Evolutionary conservation across 2,113 vertebrate genomes (phyloP), one percentile per base, ranked within the genome.

Genomic region (Rousettus leschenaultii): DNA sequence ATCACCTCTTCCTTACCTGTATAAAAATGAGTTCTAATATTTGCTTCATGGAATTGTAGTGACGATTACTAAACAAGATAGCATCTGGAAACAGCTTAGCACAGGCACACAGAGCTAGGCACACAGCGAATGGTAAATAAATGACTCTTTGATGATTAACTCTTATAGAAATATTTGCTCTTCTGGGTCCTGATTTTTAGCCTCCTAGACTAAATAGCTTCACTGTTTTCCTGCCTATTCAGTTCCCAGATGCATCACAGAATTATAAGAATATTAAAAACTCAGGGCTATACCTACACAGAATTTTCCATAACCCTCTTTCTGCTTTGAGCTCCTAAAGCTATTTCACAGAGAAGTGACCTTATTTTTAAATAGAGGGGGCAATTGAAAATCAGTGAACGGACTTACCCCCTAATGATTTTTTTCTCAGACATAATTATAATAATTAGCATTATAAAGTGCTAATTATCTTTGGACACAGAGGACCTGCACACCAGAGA

Each of bases 391-490:
- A 98, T 98, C 98, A 98, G 98, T 98, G 98, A 99, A 98, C 97
- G 98, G 97, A 97, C 98, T 95, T 99, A 99, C 98, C 98, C 98
- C 98, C 98, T 99, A 99, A 99, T 98, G 98, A 98, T 99, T 98
- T 99, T 99, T 99, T 99, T 99, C 98, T 98, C 98, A 98, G 98
- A 98, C 98, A 98, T 98, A 99, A 99, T 99, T 99, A 99, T 98
- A 99, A 99, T 98, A 99, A 99, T 99, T 99, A 99, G 97, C 98
- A 99, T 98, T 99, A 98, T 98, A 98, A 99, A 99, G 98, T 98
- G 98, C 98, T 98, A 99, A 99, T 99, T 99, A 99, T 99, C 98
- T 99, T 99, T 98, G 98, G 98, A 98, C 98, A 98, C 98, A 0
- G 97, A 99, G 98, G 98, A 98, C 98, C 98, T 98, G 73, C 94